Conservation (phyloP, 1,140 invertebrate species). For the Helicoverpa armigera region DNA sequence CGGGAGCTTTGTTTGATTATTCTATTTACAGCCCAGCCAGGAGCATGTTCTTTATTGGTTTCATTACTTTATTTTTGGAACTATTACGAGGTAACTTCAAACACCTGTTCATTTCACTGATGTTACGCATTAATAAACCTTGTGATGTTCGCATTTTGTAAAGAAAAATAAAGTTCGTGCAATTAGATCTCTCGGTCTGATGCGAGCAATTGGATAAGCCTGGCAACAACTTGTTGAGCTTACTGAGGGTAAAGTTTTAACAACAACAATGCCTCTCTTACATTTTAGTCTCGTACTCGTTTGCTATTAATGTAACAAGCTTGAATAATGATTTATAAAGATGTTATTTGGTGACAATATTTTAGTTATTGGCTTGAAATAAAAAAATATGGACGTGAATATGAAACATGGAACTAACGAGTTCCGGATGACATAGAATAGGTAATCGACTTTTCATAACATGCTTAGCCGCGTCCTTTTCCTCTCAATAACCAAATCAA, state of each 20-base stretch:
- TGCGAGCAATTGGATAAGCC: neutral
- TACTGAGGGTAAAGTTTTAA: neutral
- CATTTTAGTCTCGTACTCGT: neutral
- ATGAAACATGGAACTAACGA: no score
- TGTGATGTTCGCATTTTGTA: neutral
- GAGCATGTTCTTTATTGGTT: slow-evolving; percentile 23
- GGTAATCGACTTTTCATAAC: no score
- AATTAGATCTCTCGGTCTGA: no score
- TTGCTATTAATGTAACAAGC: neutral
- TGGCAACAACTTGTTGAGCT: slow-evolving; percentile 8
- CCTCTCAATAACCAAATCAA: neutral
- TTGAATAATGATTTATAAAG: no score
- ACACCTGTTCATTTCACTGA: slow-evolving; percentile 17
- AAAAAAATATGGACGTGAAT: no score
- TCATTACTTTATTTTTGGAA: slow-evolving; percentile 32
- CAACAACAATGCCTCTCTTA: neutral
- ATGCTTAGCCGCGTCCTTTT: neutral
- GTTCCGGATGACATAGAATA: no score
- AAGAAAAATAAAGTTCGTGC: neutral
- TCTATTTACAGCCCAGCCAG: slow-evolving; percentile 33
- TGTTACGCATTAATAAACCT: neutral
- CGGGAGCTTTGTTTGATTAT: slow-evolving; percentile 42
- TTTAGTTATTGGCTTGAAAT: no score
- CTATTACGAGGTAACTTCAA: slow-evolving; percentile 15
- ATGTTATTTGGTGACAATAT: no score